Percentiles rank a stretch among this genome's conserved stretches.
Evolutionary conservation across 2,113 vertebrate genomes (phyloP).

Genomic region (human (Homo sapiens)): GRCh38 chr17:81445501-81446000

Average conservation of each 20-base stretch:
- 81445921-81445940: too few relatives aligned
- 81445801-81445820: fast-evolving
- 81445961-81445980: too few relatives aligned
- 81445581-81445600: constrained; percentile 88
- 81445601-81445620: constrained; percentile 85
- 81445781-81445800: not conserved
- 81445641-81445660: constrained; percentile 85
- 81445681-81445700: constrained; percentile 80
- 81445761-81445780: not conserved
- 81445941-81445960: too few relatives aligned
- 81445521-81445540: constrained; percentile 86
- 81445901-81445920: not conserved
- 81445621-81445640: constrained; percentile 88
- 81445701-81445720: fast-evolving
- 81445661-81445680: constrained; percentile 90
- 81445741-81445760: not conserved
- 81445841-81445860: fast-evolving
- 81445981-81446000: too few relatives aligned
- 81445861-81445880: not conserved
- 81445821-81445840: not conserved
- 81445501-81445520: constrained; percentile 89
- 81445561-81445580: constrained; percentile 92
- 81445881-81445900: not conserved
- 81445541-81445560: constrained; percentile 78
- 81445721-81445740: not conserved